Evolutionary conservation across 2,113 vertebrate species (phyloP), one percentile per base, ranked within the genome.

Genomic region (Delphinus delphis): DNA sequence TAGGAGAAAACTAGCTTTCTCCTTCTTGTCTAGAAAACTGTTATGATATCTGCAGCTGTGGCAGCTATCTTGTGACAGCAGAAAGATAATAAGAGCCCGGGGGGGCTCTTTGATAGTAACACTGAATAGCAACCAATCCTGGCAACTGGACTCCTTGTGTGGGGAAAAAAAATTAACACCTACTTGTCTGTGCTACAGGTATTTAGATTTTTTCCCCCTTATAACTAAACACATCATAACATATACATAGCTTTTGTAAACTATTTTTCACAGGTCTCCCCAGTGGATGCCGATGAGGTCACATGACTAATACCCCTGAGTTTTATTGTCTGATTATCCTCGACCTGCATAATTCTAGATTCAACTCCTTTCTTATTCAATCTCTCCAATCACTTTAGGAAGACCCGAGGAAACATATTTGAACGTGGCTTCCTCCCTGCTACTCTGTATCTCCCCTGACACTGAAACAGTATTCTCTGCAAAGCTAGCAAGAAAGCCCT

Each of bases 51-150:
- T 96, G 90, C 53, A 88, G 81, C 84, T 77, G 53, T 89, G 95
- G 68, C 70, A 65, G 89, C 82, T 93, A 38, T 95, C 90, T 83
- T 96, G 68, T 76, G 79, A 97, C 60, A 95, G 83, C 74, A n/a
- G 74, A 90, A 93, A 96, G 94, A 95, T 90, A 89, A 65, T 68
- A 79, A 93, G 86, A 87, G 79, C 97, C 92, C 23, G 11, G 47
- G 6, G 50, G 87, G 93, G 62, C 38, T 87, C 83, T 96, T 93
- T 92, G 93, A 81, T 55, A 93, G 83, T 62, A 90, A 93, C 92
- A 71, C 36, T 62, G 80, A 96, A 81, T 62, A 84, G 95, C 93
- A 97, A 71, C 90, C 83, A 67, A n/a, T 26, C n/a, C 83, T 84
- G 41, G 70, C 87, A 68, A 90, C 88, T 84, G 74, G 88, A 84